phyloP scores from a whole-genome alignment of 2,797 vertebrate species.

The Nannoperca australis region DNA sequence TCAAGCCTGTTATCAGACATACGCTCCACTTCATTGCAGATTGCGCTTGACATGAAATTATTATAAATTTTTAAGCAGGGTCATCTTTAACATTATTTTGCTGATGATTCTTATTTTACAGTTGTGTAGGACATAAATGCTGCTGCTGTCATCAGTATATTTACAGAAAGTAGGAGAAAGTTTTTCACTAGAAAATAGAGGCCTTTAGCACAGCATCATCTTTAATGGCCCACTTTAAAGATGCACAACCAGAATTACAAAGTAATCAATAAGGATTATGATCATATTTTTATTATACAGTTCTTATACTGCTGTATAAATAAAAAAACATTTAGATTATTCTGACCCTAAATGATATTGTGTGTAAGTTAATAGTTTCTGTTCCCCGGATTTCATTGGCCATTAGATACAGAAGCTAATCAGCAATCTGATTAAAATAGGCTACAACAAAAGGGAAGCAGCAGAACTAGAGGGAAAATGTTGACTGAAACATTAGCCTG shows the following conservation, averaged over 20 bases:
- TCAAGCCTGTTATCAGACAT: constrained; percentile 40
- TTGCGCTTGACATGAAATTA: constrained; percentile 37
- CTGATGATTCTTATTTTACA: constrained; percentile 13
- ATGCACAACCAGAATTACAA: neutral
- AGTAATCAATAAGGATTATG: constrained; percentile 13
- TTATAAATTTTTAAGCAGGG: constrained; percentile 29
- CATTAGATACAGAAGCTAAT: constrained; percentile 54
- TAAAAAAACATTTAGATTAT: constrained; percentile 7
- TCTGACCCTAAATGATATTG: constrained; percentile 12
- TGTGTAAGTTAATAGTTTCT: constrained; percentile 21
- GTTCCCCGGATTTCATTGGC: constrained; percentile 51
- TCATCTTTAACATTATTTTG: constrained; percentile 29
- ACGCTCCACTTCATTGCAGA: constrained; percentile 45
- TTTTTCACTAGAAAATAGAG: too few species aligned
- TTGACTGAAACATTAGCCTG: neutral
- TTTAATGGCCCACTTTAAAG: constrained; percentile 10
- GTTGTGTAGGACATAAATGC: neutral
- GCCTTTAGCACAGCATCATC: neutral
- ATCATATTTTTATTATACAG: neutral
- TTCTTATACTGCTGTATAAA: neutral
- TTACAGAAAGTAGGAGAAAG: neutral
- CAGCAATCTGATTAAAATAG: constrained; percentile 44
- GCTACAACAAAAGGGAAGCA: constrained; percentile 14
- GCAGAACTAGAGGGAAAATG: constrained; percentile 5
- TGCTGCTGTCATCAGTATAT: neutral